Evolutionary conservation across 2,888 invertebrate genomes (phyloP), one percentile per base, ranked within the genome.

Genomic region (Asteroscopus sphinx): DNA sequence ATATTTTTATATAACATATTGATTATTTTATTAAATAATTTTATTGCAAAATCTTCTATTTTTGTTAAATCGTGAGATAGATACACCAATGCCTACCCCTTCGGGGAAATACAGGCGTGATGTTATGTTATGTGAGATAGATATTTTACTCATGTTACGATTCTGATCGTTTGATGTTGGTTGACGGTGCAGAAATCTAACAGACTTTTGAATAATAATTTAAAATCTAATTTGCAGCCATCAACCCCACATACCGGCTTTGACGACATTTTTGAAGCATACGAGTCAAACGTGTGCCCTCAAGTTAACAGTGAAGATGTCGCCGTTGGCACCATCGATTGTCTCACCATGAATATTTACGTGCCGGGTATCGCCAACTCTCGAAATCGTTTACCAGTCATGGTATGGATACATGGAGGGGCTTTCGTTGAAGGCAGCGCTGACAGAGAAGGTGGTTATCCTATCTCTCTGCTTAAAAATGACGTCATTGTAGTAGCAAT

Each of bases 331-430:
- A 68, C 54, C 17, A 44, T 74, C 3, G 68, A 80, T 16, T 78
- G 80, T 21, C 70, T 79, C 0, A 63, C 52, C 6, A n/a, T 80
- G 13, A 70, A 78, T 42, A 56, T 79, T 6, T 77, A 65, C 33
- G 76, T 79, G 5, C 77, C 79, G 9, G 62, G 71, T 8, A 45
- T 35, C 0, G 73, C 74, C 0, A 46, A 21, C 15, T 42, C 54
- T 0, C 28, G 8, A 30, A 46, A 55, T n/a, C 51, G 32, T 13
- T 37, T 69, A 4, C 69, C 69, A 39, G 68, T 69, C 7, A 53
- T 69, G 56, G 68, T 68, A 0, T 69, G 60, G 60, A 65, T 69
- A 7, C 57, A 69, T 12, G 69, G 58, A 36, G 69, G 65, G 5
- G 65, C 40, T 0, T 68, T 60, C 7, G 15, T 42, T 7, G 28